A percentile compares a stretch with the other conserved stretches of the same genome.
These are phyloP conservation scores for Rhagium mordax DNA, from an alignment of 2,888 invertebrate genomes.

Conservation along the genomic window DNA sequence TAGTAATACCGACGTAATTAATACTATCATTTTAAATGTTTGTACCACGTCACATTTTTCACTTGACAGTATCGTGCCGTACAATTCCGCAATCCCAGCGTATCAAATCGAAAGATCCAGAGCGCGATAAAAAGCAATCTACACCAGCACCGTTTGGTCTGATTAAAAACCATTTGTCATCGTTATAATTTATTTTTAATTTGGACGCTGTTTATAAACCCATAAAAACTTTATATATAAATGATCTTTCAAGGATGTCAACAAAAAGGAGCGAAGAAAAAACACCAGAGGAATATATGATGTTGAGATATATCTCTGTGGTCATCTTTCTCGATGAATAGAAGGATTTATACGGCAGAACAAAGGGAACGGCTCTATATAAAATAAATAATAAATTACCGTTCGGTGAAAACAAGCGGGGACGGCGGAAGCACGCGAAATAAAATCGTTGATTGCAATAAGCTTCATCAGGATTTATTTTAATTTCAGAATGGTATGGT, in stretches of 20 bases:
- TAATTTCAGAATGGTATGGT: no score
- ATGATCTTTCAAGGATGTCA: constrained; percentile 28
- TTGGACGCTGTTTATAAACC: constrained; percentile 40
- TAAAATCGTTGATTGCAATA: no score
- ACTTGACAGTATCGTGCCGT: neutral
- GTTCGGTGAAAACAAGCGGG: constrained; percentile 1
- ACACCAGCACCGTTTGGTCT: constrained; percentile 17
- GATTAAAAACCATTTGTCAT: constrained; percentile 39
- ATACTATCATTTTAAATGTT: neutral
- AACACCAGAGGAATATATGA: constrained; percentile 28
- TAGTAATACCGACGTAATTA: neutral
- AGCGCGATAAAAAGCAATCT: constrained; percentile 21
- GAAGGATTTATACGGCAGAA: constrained; percentile 19
- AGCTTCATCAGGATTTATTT: no score
- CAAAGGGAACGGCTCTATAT: constrained; percentile 22
- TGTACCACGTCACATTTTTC: neutral
- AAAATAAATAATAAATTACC: constrained; percentile 27
- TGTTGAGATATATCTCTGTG: constrained; percentile 22
- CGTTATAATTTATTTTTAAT: constrained; percentile 44
- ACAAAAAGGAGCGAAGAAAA: constrained; percentile 16
- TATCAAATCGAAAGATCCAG: constrained; percentile 7
- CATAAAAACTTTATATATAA: constrained; percentile 42
- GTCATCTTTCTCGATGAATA: constrained; percentile 26
- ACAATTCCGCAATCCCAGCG: neutral
- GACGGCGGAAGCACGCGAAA: neutral